Evolutionary conservation across 2,797 vertebrate species (phyloP).

Genomic region (Lutjanus campechanus): DNA sequence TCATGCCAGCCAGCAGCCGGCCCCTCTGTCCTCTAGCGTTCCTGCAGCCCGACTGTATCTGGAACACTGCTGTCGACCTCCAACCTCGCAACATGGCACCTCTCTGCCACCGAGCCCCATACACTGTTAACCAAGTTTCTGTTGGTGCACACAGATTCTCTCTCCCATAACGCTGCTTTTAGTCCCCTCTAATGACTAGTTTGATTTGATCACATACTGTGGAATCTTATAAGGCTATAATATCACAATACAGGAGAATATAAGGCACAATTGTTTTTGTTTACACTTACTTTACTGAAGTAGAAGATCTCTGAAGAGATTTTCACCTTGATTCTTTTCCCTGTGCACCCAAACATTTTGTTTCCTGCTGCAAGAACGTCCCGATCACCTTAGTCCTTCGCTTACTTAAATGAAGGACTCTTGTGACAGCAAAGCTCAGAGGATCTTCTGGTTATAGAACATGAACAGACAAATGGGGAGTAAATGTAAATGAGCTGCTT

Average conservation of each 20-base stretch:
- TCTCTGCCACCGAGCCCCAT: conserved; percentile 29
- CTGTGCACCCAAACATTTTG: neutral
- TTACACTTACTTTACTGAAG: neutral
- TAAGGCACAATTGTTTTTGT: neutral
- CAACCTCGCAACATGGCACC: conserved; percentile 65
- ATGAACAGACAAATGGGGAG: conserved; percentile 4
- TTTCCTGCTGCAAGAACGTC: neutral
- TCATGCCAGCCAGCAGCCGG: conserved; percentile 69
- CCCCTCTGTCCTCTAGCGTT: conserved; percentile 71
- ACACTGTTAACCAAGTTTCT: conserved; percentile 19
- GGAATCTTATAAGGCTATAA: neutral
- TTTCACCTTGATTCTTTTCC: neutral
- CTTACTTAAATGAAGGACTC: conserved; percentile 2
- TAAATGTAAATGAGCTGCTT: conserved; percentile 33
- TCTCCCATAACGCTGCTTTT: neutral
- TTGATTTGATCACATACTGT: neutral
- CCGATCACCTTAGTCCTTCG: neutral
- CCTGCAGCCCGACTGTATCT: conserved; percentile 55
- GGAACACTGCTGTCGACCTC: conserved; percentile 53
- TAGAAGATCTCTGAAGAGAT: no score
- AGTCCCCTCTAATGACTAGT: neutral
- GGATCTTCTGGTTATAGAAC: conserved; percentile 13
- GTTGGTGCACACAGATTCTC: neutral
- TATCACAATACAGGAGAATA: neutral
- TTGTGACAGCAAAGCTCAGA: conserved; percentile 4